Base-by-base conservation (phyloP, 2,113 vertebrate genomes). In the Penelope pileata region DNA sequence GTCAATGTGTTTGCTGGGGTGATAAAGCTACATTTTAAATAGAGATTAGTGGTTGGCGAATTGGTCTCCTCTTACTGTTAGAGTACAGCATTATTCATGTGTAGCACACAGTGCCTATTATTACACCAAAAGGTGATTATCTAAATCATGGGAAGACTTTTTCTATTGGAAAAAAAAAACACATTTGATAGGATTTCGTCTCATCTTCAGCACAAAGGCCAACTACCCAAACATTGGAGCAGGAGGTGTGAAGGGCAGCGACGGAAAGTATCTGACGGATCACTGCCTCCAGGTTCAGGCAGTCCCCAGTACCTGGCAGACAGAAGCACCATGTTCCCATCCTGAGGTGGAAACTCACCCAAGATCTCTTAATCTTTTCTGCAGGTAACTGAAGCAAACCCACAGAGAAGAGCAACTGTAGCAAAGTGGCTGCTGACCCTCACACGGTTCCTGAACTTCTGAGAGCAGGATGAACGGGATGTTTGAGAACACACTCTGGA, bases 381-480 rank as follows among this genome's bases (percentile, higher is more conserved):
- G 23, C 0, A 2, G n/a, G 62, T 24, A 23, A 30, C 62, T 51
- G 43, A 58, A 45, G 47, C 51, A 58, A 40, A 56, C 18, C 42
- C 32, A 32, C 4, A 5, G 34, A 12, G 12, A 86, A 27, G 36
- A 69, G 67, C 27, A 58, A 87, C 45, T 2, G 7, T 42, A 74
- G 77, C 3, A 13, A 94, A 58, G 21, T 2, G 2, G 16, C 4
- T 0, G 0, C 58, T 90, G 16, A 3, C n/a, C 53, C 16, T n/a
- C 9, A 3, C 77, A 3, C 77, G 70, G 32, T 86, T 76, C 62
- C 43, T 34, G 1, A 38, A 23, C 13, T 17, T 76, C 36, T 69
- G 58, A 81, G 54, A 73, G 24, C 30, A 76, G 56, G 40, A 50
- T 0, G 1, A 40, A 67, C 0, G 0, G 19, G 21, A 19, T 0